phyloP scores from a whole-genome alignment of 2,113 vertebrate species.

The Phrynosoma blainvillii region DNA sequence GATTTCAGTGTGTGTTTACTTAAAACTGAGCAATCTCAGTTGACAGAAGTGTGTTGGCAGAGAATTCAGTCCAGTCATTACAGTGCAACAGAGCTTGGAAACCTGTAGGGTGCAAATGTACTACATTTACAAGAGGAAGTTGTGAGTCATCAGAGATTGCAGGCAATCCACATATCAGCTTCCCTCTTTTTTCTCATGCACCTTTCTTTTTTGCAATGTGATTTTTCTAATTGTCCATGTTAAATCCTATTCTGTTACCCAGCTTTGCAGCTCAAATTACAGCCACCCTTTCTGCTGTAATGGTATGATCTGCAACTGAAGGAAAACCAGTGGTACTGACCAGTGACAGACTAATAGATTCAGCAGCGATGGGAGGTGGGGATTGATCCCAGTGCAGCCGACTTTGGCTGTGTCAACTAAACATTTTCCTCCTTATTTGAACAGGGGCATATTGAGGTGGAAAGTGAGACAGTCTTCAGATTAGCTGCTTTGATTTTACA shows the following conservation, averaged over 20 bases:
- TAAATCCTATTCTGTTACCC: background rate
- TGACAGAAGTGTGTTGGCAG: background rate
- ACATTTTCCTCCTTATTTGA: slow-evolving; percentile 46
- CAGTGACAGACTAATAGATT: slow-evolving; percentile 54
- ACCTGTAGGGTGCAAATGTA: slow-evolving; percentile 22
- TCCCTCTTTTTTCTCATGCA: background rate
- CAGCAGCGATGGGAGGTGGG: slow-evolving; percentile 36
- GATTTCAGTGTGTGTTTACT: background rate
- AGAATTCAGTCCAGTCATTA: slow-evolving; percentile 4
- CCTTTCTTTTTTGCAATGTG: slow-evolving; percentile 17
- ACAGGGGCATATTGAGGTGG: slow-evolving; percentile 91
- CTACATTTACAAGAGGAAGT: slow-evolving; percentile 17
- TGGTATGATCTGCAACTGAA: slow-evolving; percentile 81
- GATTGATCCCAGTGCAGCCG: slow-evolving; percentile 7
- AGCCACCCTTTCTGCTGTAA: slow-evolving; percentile 29
- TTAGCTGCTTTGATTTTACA: slow-evolving; percentile 91
- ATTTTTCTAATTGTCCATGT: background rate
- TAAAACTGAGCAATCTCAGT: background rate
- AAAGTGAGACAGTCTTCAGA: slow-evolving; percentile 91
- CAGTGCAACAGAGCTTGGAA: slow-evolving; percentile 20
- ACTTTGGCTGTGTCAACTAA: slow-evolving; percentile 6
- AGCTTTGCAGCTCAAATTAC: slow-evolving; percentile 6
- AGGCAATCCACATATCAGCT: slow-evolving; percentile 14
- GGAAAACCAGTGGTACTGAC: slow-evolving; percentile 76
- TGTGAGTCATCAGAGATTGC: slow-evolving; percentile 14